Conservation (phyloP, 2,888 invertebrate genomes). For the Hipparchia sbordonii region DNA sequence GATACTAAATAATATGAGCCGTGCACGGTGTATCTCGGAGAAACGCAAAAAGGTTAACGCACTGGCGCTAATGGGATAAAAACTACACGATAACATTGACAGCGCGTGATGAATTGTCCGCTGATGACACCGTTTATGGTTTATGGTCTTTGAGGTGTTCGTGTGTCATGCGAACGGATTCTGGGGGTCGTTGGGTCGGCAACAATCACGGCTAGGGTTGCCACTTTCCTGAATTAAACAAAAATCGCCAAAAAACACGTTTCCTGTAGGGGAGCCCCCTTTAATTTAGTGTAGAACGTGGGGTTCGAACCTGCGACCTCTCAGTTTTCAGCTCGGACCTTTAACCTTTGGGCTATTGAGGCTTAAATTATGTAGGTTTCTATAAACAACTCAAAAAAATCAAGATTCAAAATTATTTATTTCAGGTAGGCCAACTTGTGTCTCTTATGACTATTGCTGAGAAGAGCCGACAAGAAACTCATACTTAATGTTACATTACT, state of each 20-base stretch:
- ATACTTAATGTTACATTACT: too few relatives aligned
- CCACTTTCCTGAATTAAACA: neutral
- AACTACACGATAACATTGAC: conserved; percentile 71
- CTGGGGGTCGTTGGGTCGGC: conserved; percentile 8
- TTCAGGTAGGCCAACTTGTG: too few relatives aligned
- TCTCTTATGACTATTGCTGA: too few relatives aligned
- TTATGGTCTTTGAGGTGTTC: conserved; percentile 46
- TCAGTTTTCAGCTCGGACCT: too few relatives aligned
- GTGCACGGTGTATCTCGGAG: neutral
- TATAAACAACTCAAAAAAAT: too few relatives aligned
- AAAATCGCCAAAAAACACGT: too few relatives aligned
- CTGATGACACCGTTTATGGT: conserved; percentile 59
- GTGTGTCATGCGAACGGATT: conserved; percentile 18
- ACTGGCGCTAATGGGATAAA: conserved; percentile 61
- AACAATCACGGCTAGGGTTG: neutral
- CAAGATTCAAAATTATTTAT: too few relatives aligned
- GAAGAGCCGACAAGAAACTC: too few relatives aligned
- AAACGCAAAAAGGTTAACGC: conserved; percentile 68
- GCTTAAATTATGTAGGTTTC: neutral
- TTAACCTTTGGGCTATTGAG: too few relatives aligned
- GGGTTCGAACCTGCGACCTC: too few relatives aligned
- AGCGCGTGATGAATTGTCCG: conserved; percentile 64
- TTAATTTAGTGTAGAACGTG: too few relatives aligned
- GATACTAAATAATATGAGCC: conserved; percentile 15
- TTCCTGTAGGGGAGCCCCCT: too few relatives aligned